Evolutionary conservation across 2,888 invertebrate genomes (phyloP), one percentile per base, ranked within the genome.

Genomic region (Magallana nippona): DNA sequence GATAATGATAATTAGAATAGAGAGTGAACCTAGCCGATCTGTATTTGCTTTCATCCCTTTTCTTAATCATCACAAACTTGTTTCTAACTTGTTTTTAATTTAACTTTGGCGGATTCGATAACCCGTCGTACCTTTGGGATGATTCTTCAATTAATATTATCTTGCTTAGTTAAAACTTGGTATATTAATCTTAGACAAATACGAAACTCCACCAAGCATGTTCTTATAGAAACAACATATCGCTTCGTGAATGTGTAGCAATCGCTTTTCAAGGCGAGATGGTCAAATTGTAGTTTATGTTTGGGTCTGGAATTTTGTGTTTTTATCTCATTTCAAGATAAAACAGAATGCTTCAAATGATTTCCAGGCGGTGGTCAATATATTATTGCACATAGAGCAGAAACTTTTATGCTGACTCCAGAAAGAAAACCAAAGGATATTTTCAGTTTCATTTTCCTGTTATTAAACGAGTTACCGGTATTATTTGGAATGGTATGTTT

Each of bases 81-180:
- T 71, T 71, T 71, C 32, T 27, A 71, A 71, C 15, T 71, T 22
- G 71, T 44, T 44, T 44, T 44, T 44, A 44, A 44, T 44, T 44
- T 44, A 71, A 22, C 13, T 27, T 71, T 71, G 10, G 32, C 15
- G 22, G 15, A 22, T 22, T n/a, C 19, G 71, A 27, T 71, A 71
- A 71, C 71, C 22, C 22, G 11, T 22, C 27, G 32, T 71, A 32
- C 71, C 71, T 71, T 32, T 71, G 1, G 15, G 27, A 27, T 71
- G 71, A 71, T 71, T 71, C 27, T 71, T 27, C 71, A 71, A 71
- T 71, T 71, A 27, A 71, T 71, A 71, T 27, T 27, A 71, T 71
- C 71, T 27, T 11, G 3, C 19, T 71, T 71, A 71, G 32, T 27
- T 71, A 71, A 71, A 71, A 27, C 27, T 27, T 22, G 32, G 27